Conservation (phyloP, 2,888 invertebrate genomes). For the Teinopalpus imperialis region DNA sequence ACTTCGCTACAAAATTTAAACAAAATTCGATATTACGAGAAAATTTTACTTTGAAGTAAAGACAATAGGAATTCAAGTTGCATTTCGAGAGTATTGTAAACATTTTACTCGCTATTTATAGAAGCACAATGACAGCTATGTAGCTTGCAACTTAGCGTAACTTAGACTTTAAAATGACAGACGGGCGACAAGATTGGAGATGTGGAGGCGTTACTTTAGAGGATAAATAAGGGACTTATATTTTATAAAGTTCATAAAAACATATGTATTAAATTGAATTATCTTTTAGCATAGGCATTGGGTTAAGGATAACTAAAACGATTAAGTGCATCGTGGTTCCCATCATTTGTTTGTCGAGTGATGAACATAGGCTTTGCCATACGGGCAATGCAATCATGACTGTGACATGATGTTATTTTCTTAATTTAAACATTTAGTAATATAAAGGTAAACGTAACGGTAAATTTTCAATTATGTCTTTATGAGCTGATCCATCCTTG, state of each 20-base stretch:
- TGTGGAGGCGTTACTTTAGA: slow-evolving; percentile 14
- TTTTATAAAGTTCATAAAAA: not conserved
- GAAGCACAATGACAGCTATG: slow-evolving; percentile 17
- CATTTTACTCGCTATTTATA: slow-evolving; percentile 20
- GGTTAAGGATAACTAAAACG: no score
- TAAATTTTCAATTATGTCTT: no score
- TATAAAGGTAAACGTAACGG: no score
- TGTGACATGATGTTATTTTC: no score
- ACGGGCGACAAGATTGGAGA: slow-evolving; percentile 11
- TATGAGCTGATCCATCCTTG: no score
- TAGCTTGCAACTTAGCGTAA: slow-evolving; percentile 19
- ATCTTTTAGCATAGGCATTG: no score
- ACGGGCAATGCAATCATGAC: no score
- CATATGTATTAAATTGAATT: no score
- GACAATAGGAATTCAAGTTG: not conserved
- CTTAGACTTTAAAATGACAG: slow-evolving; percentile 22
- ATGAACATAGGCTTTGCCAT: no score
- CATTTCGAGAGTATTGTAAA: slow-evolving; percentile 6
- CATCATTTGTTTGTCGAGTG: no score
- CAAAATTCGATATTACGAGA: not conserved
- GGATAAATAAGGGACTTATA: not conserved
- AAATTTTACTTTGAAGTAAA: slow-evolving; percentile 1
- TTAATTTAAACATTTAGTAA: no score
- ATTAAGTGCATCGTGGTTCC: no score
- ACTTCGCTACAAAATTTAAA: slow-evolving; percentile 5